These are phyloP conservation scores for Garrulus glandarius DNA, from an alignment of 2,797 vertebrate species.

Conservation along the genomic window DNA sequence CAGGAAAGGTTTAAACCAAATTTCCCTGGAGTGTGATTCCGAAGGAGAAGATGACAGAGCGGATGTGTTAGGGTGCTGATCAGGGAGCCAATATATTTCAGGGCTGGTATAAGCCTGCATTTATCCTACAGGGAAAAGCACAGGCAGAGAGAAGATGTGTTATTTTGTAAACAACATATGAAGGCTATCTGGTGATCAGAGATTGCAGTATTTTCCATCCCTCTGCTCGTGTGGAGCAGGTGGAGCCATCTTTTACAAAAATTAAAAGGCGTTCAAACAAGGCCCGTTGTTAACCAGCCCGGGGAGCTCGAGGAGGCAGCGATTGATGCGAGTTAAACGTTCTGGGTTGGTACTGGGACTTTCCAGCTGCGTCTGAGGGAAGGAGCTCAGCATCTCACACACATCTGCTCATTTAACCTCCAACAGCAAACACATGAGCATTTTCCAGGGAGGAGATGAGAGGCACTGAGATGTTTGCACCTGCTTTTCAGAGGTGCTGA, in stretches of 20 bases:
- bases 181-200: conserved; percentile 5
- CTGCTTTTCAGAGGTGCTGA: background rate
- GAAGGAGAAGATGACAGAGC: conserved; percentile 44
- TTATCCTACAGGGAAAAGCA: conserved; percentile 47
- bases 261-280: background rate
- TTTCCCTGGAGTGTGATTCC: conserved; percentile 58
- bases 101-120: conserved; percentile 14
- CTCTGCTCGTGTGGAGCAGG: background rate
- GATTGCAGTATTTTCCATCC: conserved; percentile 1
- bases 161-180: conserved; percentile 48
- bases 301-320: background rate
- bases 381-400: background rate
- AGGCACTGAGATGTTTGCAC: background rate
- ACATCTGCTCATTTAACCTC: background rate
- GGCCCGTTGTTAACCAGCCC: background rate
- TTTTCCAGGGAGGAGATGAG: background rate
- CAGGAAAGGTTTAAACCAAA: conserved; percentile 14
- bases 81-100: conserved; percentile 55
- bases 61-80: conserved; percentile 33
- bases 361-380: background rate
- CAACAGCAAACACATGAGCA: background rate
- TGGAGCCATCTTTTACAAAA: conserved; percentile 20
- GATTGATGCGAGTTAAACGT: background rate
- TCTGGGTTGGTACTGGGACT: background rate
- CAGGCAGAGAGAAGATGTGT: conserved; percentile 36